Base-by-base conservation (phyloP, 2,888 invertebrate genomes). In the Drosophila hamatofila region DNA sequence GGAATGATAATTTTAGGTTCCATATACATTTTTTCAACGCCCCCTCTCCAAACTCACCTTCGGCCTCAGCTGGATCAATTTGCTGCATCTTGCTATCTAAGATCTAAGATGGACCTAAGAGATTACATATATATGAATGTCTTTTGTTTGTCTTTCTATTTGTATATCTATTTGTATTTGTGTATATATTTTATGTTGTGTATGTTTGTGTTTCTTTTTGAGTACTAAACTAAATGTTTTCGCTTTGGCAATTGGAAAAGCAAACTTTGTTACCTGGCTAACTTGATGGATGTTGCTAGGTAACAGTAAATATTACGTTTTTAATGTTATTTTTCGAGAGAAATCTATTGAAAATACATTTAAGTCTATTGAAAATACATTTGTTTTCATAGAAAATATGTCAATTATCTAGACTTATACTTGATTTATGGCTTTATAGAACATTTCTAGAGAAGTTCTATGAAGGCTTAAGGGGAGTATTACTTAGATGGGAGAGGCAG, bases 211-310 rank as follows among this genome's bases (percentile, higher is more conserved):
- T 63, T n/a, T 57, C n/a, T 41, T 25, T 61, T 25, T 39, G n/a
- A 46, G 18, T 54, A 66, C 46, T 74, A 41, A 64, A 21, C 14
- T 35, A 14, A 37, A 11, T 61, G 49, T 27, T 12, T 37, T 39
- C 25, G 12, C 25, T 16, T 18, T 21, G 23, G 16, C 30, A 18
- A 11, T 48, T 21, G 21, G 58, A 44, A 52, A 46, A 74, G 58
- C 69, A 63, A 59, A 11, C 18, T 25, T 35, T n/a, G 58, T 78
- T 64, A 25, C 66, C 63, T 41, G 57, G 54, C 57, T 41, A 37
- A 33, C 52, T 58, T 41, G 39, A 41, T 41, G 2, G 11, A 78
- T n/a, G 77, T 78, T 78, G 74, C 77, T 56, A 59, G 52, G 77
- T 16, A 59, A 75, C 71, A 52, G 25, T n/a, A 25, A 52, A 35